Evolutionary conservation across 2,797 vertebrate genomes (phyloP).

Genomic region (Ambastaia sidthimunki): DNA sequence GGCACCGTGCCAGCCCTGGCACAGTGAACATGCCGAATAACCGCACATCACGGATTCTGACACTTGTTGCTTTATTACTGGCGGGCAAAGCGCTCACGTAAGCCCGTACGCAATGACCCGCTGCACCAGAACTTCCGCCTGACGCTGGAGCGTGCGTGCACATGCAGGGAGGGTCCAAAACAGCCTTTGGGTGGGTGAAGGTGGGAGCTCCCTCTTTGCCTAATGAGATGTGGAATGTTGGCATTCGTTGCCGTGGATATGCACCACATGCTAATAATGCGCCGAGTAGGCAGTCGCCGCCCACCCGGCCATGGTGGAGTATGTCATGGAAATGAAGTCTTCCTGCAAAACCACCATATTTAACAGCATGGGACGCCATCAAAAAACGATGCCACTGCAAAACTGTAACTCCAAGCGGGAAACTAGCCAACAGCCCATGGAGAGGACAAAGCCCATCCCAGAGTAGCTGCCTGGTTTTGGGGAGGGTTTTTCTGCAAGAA

Average conservation of each 20-base stretch:
- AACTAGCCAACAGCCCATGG: conserved; percentile 44
- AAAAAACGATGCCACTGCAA: conserved; percentile 70
- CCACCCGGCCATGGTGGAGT: conserved; percentile 62
- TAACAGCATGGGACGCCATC: conserved; percentile 70
- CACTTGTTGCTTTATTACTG: conserved; percentile 87
- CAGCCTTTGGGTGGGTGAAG: conserved; percentile 63
- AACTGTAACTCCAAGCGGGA: conserved; percentile 67
- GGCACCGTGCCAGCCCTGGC: conserved; percentile 84
- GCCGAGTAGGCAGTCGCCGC: conserved; percentile 83
- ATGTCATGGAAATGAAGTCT: conserved; percentile 75
- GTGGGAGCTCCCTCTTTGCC: conserved; percentile 51
- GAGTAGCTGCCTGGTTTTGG: conserved; percentile 56
- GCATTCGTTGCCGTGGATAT: conserved; percentile 88
- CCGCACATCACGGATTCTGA: conserved; percentile 88
- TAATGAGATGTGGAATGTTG: conserved; percentile 69
- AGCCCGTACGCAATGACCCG: conserved; percentile 59
- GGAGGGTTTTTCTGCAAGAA: conserved; percentile 65
- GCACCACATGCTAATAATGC: conserved; percentile 92
- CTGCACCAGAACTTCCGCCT: conserved; percentile 36
- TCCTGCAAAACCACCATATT: conserved; percentile 27
- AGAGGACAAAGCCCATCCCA: conserved; percentile 72
- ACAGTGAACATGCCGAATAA: conserved; percentile 88
- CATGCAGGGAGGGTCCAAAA: conserved; percentile 67
- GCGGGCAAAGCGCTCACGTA: conserved; percentile 70
- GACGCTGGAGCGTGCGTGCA: conserved; percentile 49